Percentiles rank a stretch among this genome's conserved stretches.
phyloP scores from a whole-genome alignment of 2,797 vertebrate species.

The Thalassophryne amazonica region DNA sequence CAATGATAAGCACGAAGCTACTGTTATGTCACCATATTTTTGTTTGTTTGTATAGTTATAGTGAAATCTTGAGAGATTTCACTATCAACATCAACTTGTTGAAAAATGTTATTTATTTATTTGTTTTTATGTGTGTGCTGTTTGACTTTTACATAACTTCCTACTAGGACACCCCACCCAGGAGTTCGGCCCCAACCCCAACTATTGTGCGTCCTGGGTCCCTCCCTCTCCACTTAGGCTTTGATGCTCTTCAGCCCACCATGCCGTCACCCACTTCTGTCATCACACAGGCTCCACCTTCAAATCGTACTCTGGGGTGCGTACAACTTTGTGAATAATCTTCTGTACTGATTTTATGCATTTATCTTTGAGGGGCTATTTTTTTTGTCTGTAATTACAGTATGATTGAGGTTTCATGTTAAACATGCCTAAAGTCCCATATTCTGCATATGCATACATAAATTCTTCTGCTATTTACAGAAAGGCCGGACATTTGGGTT shows the following conservation, averaged over 20 bases:
- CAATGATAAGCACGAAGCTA: too few species aligned
- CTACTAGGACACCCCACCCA: slow-evolving; percentile 80
- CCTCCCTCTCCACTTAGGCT: slow-evolving; percentile 90
- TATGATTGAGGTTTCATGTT: too few species aligned
- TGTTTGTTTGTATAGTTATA: too few species aligned
- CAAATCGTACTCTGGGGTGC: slow-evolving; percentile 94
- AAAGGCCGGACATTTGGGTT: too few species aligned
- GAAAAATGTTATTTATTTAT: not conserved
- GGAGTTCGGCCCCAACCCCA: slow-evolving; percentile 89
- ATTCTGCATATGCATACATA: too few species aligned
- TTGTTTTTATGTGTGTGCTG: not conserved
- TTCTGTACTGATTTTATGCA: not conserved
- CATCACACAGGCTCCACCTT: slow-evolving; percentile 95
- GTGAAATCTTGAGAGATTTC: too few species aligned
- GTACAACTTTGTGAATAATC: not conserved
- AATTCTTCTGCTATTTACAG: too few species aligned
- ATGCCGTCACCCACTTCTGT: slow-evolving; percentile 97
- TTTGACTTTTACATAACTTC: not conserved
- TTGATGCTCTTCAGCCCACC: slow-evolving; percentile 90
- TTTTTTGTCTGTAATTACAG: too few species aligned
- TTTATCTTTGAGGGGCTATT: too few species aligned
- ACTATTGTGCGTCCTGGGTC: slow-evolving; percentile 95
- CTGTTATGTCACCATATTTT: too few species aligned
- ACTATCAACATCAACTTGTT: too few species aligned
- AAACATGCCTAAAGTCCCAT: too few species aligned